Conservation (phyloP, 2,888 invertebrate genomes). For the Balanococcus diminutus region DNA sequence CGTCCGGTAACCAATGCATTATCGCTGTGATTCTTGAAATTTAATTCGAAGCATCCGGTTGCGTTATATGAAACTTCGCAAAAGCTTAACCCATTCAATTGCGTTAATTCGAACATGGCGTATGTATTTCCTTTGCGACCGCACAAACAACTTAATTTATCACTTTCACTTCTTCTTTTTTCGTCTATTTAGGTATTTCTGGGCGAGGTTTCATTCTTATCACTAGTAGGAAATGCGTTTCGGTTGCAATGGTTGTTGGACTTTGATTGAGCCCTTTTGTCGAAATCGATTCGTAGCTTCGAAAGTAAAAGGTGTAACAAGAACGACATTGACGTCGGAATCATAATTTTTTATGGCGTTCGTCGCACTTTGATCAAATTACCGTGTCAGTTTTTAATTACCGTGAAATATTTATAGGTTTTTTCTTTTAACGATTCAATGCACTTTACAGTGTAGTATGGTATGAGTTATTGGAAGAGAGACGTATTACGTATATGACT, state of each 20-base stretch:
- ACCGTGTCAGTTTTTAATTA: slow-evolving; percentile 13
- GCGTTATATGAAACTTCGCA: slow-evolving; percentile 19
- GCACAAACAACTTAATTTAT: slow-evolving; percentile 35
- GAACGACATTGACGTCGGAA: slow-evolving; percentile 3
- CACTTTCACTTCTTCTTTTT: slow-evolving; percentile 27
- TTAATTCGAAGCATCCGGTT: slow-evolving; percentile 12
- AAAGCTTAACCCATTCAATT: slow-evolving; percentile 40
- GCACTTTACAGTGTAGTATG: neutral
- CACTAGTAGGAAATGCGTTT: neutral
- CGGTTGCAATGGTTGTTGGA: neutral
- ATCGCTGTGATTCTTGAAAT: slow-evolving; percentile 23
- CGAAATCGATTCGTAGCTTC: neutral
- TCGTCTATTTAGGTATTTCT: neutral
- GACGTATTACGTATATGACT: neutral
- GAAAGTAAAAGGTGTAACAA: neutral
- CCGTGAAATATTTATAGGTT: neutral
- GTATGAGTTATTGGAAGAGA: neutral
- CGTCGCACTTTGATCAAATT: neutral
- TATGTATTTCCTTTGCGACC: slow-evolving; percentile 24
- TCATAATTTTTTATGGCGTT: neutral
- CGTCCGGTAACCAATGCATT: slow-evolving; percentile 48
- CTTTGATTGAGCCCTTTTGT: neutral
- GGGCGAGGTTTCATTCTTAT: neutral
- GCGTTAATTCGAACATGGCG: slow-evolving; percentile 25
- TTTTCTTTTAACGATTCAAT: neutral